Conservation (phyloP, 92 coral and sea anemone genomes). For the Phymanthus crucifer region DNA sequence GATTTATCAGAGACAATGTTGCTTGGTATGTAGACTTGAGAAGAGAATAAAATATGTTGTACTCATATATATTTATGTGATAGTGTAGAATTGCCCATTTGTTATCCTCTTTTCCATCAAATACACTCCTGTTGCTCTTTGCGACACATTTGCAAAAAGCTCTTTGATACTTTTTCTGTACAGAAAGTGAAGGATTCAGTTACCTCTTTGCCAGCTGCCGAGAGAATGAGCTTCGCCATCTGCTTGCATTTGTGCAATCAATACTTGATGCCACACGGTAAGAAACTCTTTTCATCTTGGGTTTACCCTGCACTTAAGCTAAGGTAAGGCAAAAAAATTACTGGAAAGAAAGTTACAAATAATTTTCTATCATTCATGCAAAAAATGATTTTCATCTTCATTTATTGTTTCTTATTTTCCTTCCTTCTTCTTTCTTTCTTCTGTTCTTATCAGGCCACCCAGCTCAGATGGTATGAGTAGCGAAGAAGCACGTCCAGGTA, state of each 20-base stretch:
- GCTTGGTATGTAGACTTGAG: slow-evolving; percentile 51
- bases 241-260: slow-evolving; percentile 80
- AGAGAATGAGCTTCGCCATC: slow-evolving; percentile 76
- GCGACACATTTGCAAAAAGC: background rate
- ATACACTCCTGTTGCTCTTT: background rate
- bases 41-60: background rate
- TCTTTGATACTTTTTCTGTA: background rate
- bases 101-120: background rate
- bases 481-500: background rate
- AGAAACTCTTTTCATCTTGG: background rate
- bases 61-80: too few relatives aligned
- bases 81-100: too few relatives aligned
- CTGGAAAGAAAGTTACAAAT: too few relatives aligned
- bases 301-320: background rate
- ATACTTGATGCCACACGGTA: slow-evolving; percentile 66
- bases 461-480: background rate
- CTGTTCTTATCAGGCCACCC: background rate
- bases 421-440: background rate
- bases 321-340: too few relatives aligned
- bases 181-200: slow-evolving; percentile 77
- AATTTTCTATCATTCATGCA: too few relatives aligned
- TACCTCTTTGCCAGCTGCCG: slow-evolving; percentile 62
- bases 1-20: slow-evolving; percentile 68
- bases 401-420: background rate
- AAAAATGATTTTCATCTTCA: background rate